Conservation (phyloP, 2,888 invertebrate species). For the Andrena chrysosceles region DNA sequence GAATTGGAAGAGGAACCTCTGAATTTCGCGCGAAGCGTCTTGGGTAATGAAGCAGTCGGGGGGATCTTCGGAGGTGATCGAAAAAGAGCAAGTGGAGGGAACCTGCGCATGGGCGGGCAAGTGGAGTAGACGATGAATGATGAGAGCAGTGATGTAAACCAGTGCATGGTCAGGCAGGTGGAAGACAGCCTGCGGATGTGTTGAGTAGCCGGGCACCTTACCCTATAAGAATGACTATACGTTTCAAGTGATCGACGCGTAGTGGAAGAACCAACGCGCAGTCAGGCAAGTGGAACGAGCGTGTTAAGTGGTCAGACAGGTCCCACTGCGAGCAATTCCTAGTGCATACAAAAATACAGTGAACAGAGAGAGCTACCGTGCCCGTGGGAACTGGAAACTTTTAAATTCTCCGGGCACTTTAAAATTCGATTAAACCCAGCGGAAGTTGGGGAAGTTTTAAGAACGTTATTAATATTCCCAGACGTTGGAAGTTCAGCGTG, state of each 20-base stretch:
- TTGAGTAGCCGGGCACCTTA: neutral
- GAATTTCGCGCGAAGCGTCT: neutral
- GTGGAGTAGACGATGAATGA: neutral
- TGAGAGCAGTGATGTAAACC: no score
- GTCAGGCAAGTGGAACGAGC: slow-evolving; percentile 17
- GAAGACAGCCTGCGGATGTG: neutral
- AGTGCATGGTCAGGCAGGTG: neutral
- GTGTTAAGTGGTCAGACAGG: slow-evolving; percentile 10
- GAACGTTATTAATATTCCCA: slow-evolving; percentile 41
- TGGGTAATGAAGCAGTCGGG: neutral
- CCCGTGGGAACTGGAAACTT: slow-evolving; percentile 1
- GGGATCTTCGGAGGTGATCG: neutral
- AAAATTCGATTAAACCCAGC: slow-evolving; percentile 43
- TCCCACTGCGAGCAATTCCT: neutral
- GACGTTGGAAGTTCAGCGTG: neutral
- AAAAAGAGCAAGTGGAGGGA: neutral
- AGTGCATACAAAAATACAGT: slow-evolving; percentile 26
- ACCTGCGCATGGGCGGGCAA: neutral
- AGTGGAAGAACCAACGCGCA: slow-evolving; percentile 4
- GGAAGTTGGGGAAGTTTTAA: neutral
- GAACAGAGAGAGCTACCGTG: neutral
- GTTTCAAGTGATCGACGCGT: neutral
- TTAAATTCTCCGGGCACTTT: slow-evolving; percentile 25
- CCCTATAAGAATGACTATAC: neutral
- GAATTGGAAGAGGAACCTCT: neutral